Percentiles rank a stretch among this genome's conserved stretches.
phyloP scores from a whole-genome alignment of 2,888 invertebrate genomes.

The Acrobasis consociella region DNA sequence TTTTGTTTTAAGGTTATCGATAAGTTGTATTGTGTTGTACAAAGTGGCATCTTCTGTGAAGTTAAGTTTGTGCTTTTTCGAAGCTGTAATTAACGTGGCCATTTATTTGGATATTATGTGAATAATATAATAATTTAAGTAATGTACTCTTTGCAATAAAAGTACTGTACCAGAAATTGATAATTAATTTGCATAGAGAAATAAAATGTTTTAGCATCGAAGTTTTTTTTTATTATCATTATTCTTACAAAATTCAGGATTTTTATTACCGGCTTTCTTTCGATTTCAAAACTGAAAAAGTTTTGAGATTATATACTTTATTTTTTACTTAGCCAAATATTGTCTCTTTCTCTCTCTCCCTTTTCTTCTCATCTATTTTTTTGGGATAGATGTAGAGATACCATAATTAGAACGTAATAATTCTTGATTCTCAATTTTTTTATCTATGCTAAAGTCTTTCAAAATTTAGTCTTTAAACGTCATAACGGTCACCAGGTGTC shows the following conservation, averaged over 20 bases:
- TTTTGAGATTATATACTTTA: too few species aligned
- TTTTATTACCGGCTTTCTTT: too few species aligned
- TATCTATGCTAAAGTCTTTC: too few species aligned
- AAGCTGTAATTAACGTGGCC: constrained; percentile 71
- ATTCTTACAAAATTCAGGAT: neutral
- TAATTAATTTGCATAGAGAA: constrained; percentile 71
- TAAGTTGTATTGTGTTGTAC: constrained; percentile 62
- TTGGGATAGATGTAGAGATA: too few species aligned
- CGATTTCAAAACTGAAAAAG: too few species aligned
- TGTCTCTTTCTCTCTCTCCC: too few species aligned
- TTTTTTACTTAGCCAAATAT: too few species aligned
- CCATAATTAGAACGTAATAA: too few species aligned
- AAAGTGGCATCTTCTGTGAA: constrained; percentile 67
- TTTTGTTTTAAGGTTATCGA: constrained; percentile 47
- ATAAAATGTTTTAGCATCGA: constrained; percentile 72
- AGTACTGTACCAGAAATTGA: constrained; percentile 65
- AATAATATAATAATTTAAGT: constrained; percentile 64
- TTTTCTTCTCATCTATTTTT: too few species aligned
- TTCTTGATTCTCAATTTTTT: too few species aligned
- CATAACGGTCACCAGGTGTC: too few species aligned
- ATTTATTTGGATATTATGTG: constrained; percentile 71
- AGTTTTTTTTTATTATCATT: constrained; percentile 33
- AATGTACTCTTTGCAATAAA: constrained; percentile 65
- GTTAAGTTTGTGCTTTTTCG: constrained; percentile 54
- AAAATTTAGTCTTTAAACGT: too few species aligned